Conservation (phyloP, 2,113 vertebrate species). For the Lepidothrix coronata region DNA sequence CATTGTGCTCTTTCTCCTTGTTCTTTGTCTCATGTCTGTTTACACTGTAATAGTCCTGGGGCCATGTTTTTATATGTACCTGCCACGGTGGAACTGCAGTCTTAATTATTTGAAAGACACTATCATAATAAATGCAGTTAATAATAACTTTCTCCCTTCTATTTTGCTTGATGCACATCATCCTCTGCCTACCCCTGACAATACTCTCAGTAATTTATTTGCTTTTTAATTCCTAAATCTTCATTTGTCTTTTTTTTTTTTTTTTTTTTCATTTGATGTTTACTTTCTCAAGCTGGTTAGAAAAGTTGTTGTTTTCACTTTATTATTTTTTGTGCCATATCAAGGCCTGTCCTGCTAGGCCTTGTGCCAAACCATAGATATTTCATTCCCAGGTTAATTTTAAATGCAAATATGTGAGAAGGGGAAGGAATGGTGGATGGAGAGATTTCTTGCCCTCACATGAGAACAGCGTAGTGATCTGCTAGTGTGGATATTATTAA, state of each 20-base stretch:
- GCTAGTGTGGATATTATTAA: neutral
- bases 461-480: neutral
- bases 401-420: neutral
- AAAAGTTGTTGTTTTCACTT: neutral
- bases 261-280: neutral
- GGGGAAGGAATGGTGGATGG: neutral
- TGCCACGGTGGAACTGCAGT: neutral
- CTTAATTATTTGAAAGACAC: constrained; percentile 8
- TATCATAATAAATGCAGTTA: neutral
- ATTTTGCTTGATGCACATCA: neutral
- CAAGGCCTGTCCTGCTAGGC: neutral
- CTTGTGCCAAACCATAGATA: neutral
- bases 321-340: neutral
- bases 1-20: neutral
- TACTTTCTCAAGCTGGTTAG: neutral
- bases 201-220: neutral
- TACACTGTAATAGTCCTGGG: neutral
- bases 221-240: neutral
- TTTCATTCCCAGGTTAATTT: neutral
- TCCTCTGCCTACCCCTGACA: neutral
- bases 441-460: neutral
- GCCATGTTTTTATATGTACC: neutral
- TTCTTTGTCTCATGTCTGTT: constrained; percentile 16
- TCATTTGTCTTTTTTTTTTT: neutral
- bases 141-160: neutral